phyloP scores from a whole-genome alignment of 2,797 vertebrate species.

The Gallinago solitaria region DNA sequence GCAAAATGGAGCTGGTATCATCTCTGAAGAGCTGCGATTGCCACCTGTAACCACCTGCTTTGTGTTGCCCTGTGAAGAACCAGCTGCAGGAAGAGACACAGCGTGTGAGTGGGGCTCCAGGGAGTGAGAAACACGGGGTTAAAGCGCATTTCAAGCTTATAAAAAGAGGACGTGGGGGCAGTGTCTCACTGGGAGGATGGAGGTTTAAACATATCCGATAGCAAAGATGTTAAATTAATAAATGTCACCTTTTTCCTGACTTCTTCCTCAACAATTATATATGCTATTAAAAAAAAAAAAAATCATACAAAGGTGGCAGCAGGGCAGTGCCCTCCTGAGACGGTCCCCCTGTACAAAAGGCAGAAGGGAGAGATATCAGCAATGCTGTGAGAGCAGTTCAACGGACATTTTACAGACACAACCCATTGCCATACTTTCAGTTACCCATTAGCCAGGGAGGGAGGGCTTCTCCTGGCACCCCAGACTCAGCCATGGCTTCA shows the following conservation, averaged over 20 bases:
- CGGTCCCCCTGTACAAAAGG: neutral
- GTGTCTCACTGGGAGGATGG: neutral
- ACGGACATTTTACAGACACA: neutral
- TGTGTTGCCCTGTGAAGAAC: neutral
- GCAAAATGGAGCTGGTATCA: neutral
- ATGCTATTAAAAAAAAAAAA: neutral
- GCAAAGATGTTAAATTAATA: neutral
- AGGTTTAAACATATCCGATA: neutral
- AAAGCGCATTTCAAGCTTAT: neutral
- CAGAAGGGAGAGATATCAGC: neutral
- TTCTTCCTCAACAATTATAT: neutral
- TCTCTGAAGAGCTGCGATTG: neutral
- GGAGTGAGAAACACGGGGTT: neutral
- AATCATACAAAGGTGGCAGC: rapidly evolving
- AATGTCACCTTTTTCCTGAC: neutral
- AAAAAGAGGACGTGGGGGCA: rapidly evolving
- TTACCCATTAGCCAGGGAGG: neutral
- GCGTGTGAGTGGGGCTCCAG: neutral
- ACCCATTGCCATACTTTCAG: neutral
- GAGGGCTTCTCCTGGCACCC: neutral
- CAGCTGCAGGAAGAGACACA: neutral
- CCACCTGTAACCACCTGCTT: rapidly evolving
- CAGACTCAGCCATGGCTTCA: rapidly evolving
- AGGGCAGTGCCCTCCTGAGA: neutral
- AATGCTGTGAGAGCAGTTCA: neutral